These are phyloP conservation scores for Mythimna pallens DNA, from an alignment of 2,888 invertebrate species.

Conservation along the genomic window DNA sequence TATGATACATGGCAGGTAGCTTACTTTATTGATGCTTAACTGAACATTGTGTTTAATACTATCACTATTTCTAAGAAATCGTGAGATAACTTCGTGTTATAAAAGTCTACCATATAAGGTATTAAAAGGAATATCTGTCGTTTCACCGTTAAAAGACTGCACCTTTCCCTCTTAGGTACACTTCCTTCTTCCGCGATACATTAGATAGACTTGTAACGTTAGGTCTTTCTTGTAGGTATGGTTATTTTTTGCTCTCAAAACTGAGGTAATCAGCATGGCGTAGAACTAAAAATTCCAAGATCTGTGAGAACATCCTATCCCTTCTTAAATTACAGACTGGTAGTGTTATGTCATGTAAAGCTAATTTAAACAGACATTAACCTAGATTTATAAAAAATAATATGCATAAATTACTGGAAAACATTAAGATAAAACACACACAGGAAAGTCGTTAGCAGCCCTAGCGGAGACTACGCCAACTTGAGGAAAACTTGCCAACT, in stretches of 20 bases:
- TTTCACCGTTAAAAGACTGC: conserved; percentile 22
- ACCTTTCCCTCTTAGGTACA: conserved; percentile 21
- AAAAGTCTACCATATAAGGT: conserved; percentile 3
- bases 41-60: background rate
- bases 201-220: background rate
- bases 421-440: conserved; percentile 73
- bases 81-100: conserved; percentile 1
- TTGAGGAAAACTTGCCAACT: conserved; percentile 88
- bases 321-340: no score
- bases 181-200: conserved; percentile 14
- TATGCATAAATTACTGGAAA: conserved; percentile 66
- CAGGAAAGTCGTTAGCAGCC: conserved; percentile 74
- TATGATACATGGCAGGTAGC: no score
- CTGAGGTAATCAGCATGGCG: background rate
- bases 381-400: conserved; percentile 51
- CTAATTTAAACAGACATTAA: conserved; percentile 25
- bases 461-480: conserved; percentile 71
- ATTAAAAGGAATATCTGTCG: conserved; percentile 4
- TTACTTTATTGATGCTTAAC: background rate
- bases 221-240: background rate
- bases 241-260: background rate
- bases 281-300: background rate
- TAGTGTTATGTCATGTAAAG: background rate
- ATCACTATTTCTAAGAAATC: background rate
- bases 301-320: background rate